A percentile compares a stretch with the other conserved stretches of the same genome.
Conservation (phyloP, 35 echinoderm and acorn worm genomes). For the Apostichopus parvimensis region DNA sequence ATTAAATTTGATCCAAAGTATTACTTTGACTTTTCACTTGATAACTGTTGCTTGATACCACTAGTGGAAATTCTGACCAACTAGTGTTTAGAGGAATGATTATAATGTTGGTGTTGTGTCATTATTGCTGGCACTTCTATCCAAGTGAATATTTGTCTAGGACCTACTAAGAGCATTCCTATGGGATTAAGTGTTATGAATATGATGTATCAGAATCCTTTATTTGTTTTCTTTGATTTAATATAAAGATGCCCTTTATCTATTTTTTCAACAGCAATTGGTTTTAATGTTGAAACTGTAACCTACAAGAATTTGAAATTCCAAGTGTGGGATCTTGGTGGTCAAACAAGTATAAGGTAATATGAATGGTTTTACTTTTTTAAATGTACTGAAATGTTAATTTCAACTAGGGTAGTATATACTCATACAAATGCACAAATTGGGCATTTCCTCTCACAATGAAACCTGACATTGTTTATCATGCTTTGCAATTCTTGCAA, state of each 20-base stretch:
- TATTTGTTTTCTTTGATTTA: not conserved
- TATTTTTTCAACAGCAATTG: slow-evolving; percentile 84
- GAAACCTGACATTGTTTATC: no score
- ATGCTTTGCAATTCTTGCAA: no score
- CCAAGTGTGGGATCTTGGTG: slow-evolving; percentile 98
- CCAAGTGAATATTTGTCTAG: not conserved
- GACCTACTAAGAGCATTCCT: no score
- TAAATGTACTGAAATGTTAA: no score
- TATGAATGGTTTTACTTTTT: not conserved
- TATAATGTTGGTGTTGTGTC: not conserved
- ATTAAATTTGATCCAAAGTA: no score
- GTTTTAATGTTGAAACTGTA: slow-evolving; percentile 99
- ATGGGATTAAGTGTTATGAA: not conserved
- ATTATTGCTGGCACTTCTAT: not conserved
- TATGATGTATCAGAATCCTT: not conserved
- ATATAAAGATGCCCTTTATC: not conserved
- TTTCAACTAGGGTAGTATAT: no score
- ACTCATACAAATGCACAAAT: no score
- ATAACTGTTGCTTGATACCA: no score
- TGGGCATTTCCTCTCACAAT: no score
- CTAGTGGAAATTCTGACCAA: not conserved
- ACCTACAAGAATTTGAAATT: slow-evolving; percentile 96
- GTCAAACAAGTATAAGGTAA: slow-evolving; percentile 98
- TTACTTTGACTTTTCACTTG: no score
- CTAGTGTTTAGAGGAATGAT: not conserved